Conservation (phyloP, 1,140 invertebrate species). For the Diorhabda elongata region DNA sequence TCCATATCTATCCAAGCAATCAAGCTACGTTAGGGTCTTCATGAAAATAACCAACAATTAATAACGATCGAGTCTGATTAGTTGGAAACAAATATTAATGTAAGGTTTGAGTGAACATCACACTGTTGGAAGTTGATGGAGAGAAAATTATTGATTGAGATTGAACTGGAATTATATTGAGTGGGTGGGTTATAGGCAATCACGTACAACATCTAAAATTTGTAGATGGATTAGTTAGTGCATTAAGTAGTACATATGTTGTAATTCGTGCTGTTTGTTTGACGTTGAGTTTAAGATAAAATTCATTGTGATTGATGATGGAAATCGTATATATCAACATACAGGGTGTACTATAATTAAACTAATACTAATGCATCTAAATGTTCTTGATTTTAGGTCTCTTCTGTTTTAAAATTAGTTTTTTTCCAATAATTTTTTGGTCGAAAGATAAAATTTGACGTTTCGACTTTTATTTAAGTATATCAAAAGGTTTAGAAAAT, state of each 20-base stretch:
- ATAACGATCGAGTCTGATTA: neutral
- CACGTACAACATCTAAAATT: neutral
- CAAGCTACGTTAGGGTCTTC: neutral
- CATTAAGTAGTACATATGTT: neutral
- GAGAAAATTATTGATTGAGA: slow-evolving; percentile 2
- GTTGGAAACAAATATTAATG: slow-evolving; percentile 1
- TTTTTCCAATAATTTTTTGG: no score
- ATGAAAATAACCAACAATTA: slow-evolving; percentile 3
- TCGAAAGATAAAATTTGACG: no score
- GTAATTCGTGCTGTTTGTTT: neutral
- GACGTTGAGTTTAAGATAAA: neutral
- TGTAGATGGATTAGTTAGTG: neutral
- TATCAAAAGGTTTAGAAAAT: no score
- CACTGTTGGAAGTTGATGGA: slow-evolving; percentile 1
- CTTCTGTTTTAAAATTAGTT: no score
- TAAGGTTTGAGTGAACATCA: neutral
- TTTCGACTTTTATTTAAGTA: no score
- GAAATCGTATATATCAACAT: no score
- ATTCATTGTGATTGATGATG: neutral
- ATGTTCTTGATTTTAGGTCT: no score
- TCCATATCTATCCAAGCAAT: neutral
- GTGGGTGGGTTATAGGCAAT: neutral
- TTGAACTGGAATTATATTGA: neutral
- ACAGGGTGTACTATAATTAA: no score
- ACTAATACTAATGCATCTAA: no score